These are phyloP conservation scores for Meliscaeva auricollis DNA, from an alignment of 2,888 invertebrate genomes.

Conservation along the genomic window DNA sequence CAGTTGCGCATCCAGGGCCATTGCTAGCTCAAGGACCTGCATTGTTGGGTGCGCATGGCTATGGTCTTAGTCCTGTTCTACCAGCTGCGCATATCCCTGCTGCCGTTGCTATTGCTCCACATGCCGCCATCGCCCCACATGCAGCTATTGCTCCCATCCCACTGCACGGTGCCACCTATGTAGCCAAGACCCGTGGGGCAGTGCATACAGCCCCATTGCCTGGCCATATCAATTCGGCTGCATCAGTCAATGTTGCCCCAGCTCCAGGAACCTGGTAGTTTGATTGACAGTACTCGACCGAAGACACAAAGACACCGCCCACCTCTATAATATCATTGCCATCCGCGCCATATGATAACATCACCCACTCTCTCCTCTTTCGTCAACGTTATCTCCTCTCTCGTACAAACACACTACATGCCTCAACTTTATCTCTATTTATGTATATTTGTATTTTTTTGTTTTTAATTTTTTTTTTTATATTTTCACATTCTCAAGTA, in stretches of 20 bases:
- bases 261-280: conserved; percentile 84
- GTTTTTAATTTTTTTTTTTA: conserved; percentile 10
- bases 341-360: conserved; percentile 51
- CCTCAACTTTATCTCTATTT: conserved; percentile 40
- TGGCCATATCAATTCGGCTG: conserved; percentile 81
- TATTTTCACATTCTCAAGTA: conserved; percentile 20
- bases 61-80: conserved; percentile 44
- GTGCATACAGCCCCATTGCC: conserved; percentile 84
- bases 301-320: conserved; percentile 46
- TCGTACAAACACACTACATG: conserved; percentile 10
- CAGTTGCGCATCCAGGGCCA: conserved; percentile 68
- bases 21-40: conserved; percentile 76
- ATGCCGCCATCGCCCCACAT: conserved; percentile 60
- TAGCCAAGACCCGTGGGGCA: conserved; percentile 84
- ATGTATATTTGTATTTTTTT: conserved; percentile 28
- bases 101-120: conserved; percentile 65
- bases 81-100: conserved; percentile 64
- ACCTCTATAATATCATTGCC: conserved; percentile 48
- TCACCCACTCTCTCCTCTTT: conserved; percentile 44
- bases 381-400: conserved; percentile 55
- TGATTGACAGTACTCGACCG: conserved; percentile 1
- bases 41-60: conserved; percentile 58
- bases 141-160: conserved; percentile 64
- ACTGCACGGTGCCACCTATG: conserved; percentile 77
- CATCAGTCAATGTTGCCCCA: conserved; percentile 84